These are phyloP conservation scores for Charaxes varanes DNA, from an alignment of 1,140 invertebrate species.

Conservation along the genomic window DNA sequence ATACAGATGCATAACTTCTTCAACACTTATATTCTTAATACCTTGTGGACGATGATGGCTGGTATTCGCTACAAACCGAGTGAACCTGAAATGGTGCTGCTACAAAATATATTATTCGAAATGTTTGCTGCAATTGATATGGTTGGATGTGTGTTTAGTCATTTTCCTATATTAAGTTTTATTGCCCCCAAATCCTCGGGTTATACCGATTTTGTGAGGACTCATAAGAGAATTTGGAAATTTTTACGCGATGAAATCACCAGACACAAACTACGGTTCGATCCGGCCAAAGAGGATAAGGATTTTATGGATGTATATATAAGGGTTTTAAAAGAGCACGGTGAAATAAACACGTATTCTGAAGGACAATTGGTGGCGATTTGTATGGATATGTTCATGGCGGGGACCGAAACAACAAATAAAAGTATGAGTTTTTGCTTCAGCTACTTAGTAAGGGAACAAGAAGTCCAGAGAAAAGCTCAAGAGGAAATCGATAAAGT, in stretches of 20 bases:
- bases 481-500: conserved; percentile 87
- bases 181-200: conserved; percentile 84
- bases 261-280: conserved; percentile 82
- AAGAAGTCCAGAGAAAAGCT: conserved; percentile 85
- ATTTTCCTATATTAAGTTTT: conserved; percentile 84
- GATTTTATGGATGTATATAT: conserved; percentile 93
- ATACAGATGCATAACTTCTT: conserved; percentile 82
- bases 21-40: conserved; percentile 86
- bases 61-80: conserved; percentile 80
- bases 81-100: conserved; percentile 78
- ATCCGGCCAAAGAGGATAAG: conserved; percentile 75
- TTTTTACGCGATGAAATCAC: conserved; percentile 84
- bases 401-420: conserved; percentile 87
- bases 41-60: conserved; percentile 91
- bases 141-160: conserved; percentile 84
- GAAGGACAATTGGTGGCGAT: conserved; percentile 84
- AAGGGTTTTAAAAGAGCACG: conserved; percentile 76
- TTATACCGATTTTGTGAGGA: conserved; percentile 82
- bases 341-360: conserved; percentile 70
- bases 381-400: conserved; percentile 88
- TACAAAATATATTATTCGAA: conserved; percentile 81
- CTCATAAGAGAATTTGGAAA: conserved; percentile 81
- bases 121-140: conserved; percentile 84
- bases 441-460: conserved; percentile 84
- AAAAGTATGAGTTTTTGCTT: conserved; percentile 87